A percentile compares a stretch with the other conserved stretches of the same genome.
Evolutionary conservation across 2,888 invertebrate species (phyloP).

Genomic region (Drosophila neoperkinsi): DNA sequence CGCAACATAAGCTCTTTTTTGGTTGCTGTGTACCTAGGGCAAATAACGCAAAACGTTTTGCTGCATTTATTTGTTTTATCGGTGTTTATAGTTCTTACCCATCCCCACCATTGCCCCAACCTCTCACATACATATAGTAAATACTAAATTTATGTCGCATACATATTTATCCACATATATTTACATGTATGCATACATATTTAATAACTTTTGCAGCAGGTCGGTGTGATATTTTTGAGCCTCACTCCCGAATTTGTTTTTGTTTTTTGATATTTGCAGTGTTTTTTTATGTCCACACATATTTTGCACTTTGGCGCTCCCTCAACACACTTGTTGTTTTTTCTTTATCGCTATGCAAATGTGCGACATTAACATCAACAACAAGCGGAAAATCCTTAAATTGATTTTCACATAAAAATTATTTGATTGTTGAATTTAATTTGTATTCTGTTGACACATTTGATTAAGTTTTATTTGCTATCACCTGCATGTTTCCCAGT

Average conservation of each 20-base stretch:
- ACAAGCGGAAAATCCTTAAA: slow-evolving; percentile 64
- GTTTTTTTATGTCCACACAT: slow-evolving; percentile 45
- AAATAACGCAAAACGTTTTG: slow-evolving; percentile 67
- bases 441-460: slow-evolving; percentile 76
- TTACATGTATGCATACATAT: slow-evolving; percentile 64
- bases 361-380: slow-evolving; percentile 35
- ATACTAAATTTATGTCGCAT: slow-evolving; percentile 10
- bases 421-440: slow-evolving; percentile 73
- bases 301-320: slow-evolving; percentile 64
- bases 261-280: slow-evolving; percentile 39
- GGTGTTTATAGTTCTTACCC: slow-evolving; percentile 28
- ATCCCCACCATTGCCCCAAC: slow-evolving; percentile 1
- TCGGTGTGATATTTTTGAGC: slow-evolving; percentile 59
- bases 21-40: slow-evolving; percentile 43
- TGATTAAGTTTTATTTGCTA: slow-evolving; percentile 78
- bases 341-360: slow-evolving; percentile 68
- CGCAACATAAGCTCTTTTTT: slow-evolving; percentile 19
- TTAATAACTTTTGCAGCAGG: slow-evolving; percentile 67
- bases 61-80: slow-evolving; percentile 62
- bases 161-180: slow-evolving; percentile 34
- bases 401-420: slow-evolving; percentile 76
- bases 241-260: slow-evolving; percentile 34
- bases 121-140: slow-evolving; percentile 12
- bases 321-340: slow-evolving; percentile 27
- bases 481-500: slow-evolving; percentile 79